These are phyloP conservation scores for Aphyosemion australe DNA, from an alignment of 2,113 vertebrate genomes.

Conservation along the genomic window DNA sequence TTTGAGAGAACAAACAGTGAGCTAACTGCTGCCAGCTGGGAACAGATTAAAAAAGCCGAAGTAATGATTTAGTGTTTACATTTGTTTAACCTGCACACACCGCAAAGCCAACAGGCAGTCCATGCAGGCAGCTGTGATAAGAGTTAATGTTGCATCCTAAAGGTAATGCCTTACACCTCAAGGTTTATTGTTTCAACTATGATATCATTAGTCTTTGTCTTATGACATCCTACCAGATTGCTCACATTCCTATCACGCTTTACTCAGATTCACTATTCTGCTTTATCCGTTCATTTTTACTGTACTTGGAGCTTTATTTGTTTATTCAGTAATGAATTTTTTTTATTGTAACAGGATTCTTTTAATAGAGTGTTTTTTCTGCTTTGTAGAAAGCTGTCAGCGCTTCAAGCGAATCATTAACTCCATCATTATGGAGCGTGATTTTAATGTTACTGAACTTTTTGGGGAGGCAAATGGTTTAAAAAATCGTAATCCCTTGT, in stretches of 20 bases:
- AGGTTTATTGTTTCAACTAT: conserved; percentile 18
- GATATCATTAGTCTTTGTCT: conserved; percentile 10
- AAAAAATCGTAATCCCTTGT: neutral
- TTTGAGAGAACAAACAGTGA: conserved; percentile 18
- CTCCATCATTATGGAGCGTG: conserved; percentile 11
- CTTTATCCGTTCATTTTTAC: conserved; percentile 10
- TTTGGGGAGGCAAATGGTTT: conserved; percentile 2
- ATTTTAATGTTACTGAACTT: conserved; percentile 4
- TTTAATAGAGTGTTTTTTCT: conserved; percentile 39
- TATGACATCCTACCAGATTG: conserved; percentile 12
- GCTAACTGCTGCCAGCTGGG: conserved; percentile 22
- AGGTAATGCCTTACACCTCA: conserved; percentile 1
- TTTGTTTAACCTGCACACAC: conserved; percentile 24
- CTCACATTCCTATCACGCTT: conserved; percentile 9
- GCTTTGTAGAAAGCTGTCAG: conserved; percentile 20
- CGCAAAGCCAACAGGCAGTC: conserved; percentile 9
- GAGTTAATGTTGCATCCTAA: conserved; percentile 10
- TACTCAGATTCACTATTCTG: conserved; percentile 9
- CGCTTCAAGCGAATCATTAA: conserved; percentile 31
- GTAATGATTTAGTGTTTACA: conserved; percentile 24
- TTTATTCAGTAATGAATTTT: conserved; percentile 6
- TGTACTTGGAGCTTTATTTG: conserved; percentile 14
- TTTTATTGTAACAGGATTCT: conserved; percentile 28
- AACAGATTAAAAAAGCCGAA: conserved; percentile 24
- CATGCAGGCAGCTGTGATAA: neutral